Conservation (phyloP, 2,797 vertebrate genomes). For the Falco cherrug region DNA sequence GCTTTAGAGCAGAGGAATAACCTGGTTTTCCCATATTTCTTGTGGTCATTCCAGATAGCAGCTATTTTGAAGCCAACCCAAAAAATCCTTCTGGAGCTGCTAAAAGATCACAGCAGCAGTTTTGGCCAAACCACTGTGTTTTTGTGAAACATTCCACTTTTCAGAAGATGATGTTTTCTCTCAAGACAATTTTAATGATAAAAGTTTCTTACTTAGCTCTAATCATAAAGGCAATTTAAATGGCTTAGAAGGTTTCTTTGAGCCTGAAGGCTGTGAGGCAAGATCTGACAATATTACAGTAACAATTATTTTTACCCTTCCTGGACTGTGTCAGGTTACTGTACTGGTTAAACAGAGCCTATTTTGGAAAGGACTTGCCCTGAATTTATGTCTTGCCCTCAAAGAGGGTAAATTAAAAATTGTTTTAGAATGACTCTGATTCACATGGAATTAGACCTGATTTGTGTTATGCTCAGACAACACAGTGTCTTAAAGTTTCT, state of each 20-base stretch:
- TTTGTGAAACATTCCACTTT: not conserved
- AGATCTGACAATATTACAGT: not conserved
- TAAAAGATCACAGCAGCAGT: not conserved
- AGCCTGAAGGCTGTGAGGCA: not conserved
- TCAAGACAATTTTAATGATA: not conserved
- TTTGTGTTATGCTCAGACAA: not conserved
- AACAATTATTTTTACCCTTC: not conserved
- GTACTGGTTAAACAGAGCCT: not conserved
- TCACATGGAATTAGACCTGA: not conserved
- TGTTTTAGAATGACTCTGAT: not conserved
- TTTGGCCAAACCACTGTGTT: not conserved
- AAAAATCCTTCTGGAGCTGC: slow-evolving; percentile 1
- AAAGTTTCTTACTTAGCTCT: not conserved
- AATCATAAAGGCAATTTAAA: not conserved
- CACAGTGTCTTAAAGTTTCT: not conserved
- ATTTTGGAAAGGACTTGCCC: not conserved
- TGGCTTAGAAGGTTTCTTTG: not conserved
- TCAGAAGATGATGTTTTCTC: not conserved
- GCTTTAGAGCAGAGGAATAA: not conserved
- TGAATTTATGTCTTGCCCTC: not conserved
- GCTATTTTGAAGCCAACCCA: not conserved
- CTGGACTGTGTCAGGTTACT: not conserved
- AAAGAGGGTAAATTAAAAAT: not conserved
- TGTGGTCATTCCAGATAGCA: not conserved
- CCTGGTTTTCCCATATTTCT: not conserved